phyloP scores from a whole-genome alignment of 1,140 invertebrate species.

The Phortica variegata region DNA sequence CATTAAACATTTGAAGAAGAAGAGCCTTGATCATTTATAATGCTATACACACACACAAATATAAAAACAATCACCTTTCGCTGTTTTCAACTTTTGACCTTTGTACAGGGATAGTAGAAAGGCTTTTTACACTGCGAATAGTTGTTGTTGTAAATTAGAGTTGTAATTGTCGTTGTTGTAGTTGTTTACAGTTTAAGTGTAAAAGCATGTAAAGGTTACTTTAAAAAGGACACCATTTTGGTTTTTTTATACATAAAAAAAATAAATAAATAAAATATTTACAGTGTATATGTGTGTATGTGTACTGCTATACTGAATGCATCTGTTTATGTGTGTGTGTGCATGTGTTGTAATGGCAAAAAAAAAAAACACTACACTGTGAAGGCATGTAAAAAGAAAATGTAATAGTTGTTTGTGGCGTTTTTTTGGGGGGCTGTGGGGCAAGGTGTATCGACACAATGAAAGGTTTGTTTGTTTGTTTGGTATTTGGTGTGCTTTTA shows the following conservation, averaged over 20 bases:
- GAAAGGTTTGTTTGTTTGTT: constrained; percentile 20
- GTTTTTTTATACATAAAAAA: too few species aligned
- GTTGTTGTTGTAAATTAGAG: too few species aligned
- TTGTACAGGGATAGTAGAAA: constrained; percentile 35
- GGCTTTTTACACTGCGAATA: not conserved
- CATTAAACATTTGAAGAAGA: constrained; percentile 31
- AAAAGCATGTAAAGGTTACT: too few species aligned
- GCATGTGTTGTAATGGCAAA: constrained; percentile 1
- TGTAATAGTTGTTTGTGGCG: constrained; percentile 2
- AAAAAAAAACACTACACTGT: constrained; percentile 16
- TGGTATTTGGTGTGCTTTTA: constrained; percentile 59
- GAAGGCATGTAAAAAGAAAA: constrained; percentile 4
- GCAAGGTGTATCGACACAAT: constrained; percentile 5
- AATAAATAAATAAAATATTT: constrained; percentile 44
- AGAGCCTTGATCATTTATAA: constrained; percentile 5
- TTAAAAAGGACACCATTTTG: too few species aligned
- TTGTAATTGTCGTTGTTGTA: too few species aligned
- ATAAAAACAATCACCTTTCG: constrained; percentile 37
- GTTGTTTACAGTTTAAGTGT: constrained; percentile 17
- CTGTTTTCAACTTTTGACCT: constrained; percentile 27
- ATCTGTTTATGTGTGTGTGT: constrained; percentile 6
- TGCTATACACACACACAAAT: constrained; percentile 14
- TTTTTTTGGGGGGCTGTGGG: constrained; percentile 2
- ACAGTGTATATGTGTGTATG: constrained; percentile 39
- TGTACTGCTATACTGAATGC: too few species aligned